These are phyloP conservation scores for Cataglyphis rosenhaueri DNA, from an alignment of 2,888 invertebrate species.

Conservation along the genomic window DNA sequence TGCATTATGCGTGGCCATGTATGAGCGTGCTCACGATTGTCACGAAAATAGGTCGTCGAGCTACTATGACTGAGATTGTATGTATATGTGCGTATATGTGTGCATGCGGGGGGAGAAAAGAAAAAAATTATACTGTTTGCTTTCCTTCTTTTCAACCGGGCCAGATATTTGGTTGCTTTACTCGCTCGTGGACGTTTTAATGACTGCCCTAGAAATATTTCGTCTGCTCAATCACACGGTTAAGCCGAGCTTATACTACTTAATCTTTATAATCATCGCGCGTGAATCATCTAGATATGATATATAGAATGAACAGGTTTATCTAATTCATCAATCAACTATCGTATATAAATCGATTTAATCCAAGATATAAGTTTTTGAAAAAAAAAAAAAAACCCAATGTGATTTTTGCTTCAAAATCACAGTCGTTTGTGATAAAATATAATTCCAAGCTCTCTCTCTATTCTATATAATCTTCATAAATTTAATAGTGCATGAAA, in stretches of 20 bases:
- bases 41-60: constrained; percentile 69
- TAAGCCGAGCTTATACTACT: background rate
- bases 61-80: constrained; percentile 30
- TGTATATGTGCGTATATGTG: background rate
- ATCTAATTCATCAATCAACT: background rate
- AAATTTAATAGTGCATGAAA: background rate
- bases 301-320: background rate
- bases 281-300: background rate
- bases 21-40: constrained; percentile 65
- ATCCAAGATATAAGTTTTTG: background rate
- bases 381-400: background rate
- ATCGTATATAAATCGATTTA: background rate
- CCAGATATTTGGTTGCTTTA: constrained; percentile 48
- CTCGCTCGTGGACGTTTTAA: constrained; percentile 3
- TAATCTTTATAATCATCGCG: background rate
- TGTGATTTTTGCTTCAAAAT: background rate
- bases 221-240: background rate
- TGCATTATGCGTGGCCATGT: constrained; percentile 61
- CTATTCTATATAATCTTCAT: background rate
- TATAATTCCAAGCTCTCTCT: background rate
- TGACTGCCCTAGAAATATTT: constrained; percentile 27
- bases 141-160: constrained; percentile 64
- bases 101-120: constrained; percentile 52
- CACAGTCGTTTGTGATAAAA: background rate
- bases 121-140: constrained; percentile 57